phyloP scores from a whole-genome alignment of 2,888 invertebrate species.

The Pycnomerus fuliginosus region DNA sequence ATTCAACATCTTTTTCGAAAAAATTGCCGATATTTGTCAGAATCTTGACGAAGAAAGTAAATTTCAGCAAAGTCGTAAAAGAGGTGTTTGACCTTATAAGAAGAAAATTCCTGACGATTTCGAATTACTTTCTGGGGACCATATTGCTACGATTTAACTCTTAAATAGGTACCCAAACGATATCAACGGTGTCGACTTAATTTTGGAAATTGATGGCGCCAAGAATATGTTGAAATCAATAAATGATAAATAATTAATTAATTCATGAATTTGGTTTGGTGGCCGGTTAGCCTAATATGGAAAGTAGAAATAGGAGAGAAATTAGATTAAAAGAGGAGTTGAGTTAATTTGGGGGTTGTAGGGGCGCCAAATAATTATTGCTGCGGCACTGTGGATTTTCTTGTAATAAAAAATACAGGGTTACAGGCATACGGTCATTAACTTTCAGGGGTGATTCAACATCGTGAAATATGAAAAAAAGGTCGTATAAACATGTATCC shows the following conservation, averaged over 20 bases:
- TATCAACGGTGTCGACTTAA: neutral
- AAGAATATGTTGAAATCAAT: neutral
- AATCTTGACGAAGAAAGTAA: neutral
- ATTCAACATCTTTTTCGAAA: neutral
- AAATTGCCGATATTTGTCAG: neutral
- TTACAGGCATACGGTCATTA: too few species aligned
- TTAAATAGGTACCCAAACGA: neutral
- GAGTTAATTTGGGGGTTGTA: too few species aligned
- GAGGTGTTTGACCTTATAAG: neutral
- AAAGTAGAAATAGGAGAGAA: neutral
- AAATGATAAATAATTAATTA: neutral
- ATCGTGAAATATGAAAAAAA: too few species aligned
- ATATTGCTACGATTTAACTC: neutral
- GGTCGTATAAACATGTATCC: too few species aligned
- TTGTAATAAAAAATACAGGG: too few species aligned
- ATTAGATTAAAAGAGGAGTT: neutral
- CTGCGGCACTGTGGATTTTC: too few species aligned
- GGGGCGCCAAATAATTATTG: too few species aligned
- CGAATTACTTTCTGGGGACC: neutral
- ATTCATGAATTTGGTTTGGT: too few species aligned
- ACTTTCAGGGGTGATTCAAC: too few species aligned
- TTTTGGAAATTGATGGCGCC: neutral
- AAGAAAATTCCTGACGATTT: neutral
- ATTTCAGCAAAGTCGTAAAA: neutral
- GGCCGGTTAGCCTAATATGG: slow-evolving; percentile 3